These are phyloP conservation scores for Artibeus jamaicensis DNA, from an alignment of 2,797 vertebrate genomes.

Conservation along the genomic window DNA sequence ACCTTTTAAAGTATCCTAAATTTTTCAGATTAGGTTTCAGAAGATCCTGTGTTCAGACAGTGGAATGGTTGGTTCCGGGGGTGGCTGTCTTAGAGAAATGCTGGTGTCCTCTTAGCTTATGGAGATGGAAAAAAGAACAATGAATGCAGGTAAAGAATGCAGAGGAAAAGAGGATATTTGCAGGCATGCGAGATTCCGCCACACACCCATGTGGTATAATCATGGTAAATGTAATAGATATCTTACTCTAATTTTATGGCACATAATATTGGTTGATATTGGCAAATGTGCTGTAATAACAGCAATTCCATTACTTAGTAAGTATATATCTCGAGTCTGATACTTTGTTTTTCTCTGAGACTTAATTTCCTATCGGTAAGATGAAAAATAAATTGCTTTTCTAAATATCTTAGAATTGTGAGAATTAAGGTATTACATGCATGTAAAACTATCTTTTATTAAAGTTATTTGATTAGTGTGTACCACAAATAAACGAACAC, in stretches of 20 bases:
- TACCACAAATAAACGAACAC: neutral
- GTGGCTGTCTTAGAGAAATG: neutral
- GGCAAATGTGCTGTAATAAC: neutral
- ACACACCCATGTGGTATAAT: neutral
- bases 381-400: neutral
- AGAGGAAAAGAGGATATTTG: neutral
- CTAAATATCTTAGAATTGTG: neutral
- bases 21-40: neutral
- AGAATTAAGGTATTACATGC: neutral
- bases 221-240: neutral
- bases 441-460: neutral
- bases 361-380: neutral
- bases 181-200: neutral
- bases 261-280: neutral
- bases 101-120: neutral
- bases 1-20: neutral
- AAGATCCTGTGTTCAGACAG: neutral
- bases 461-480: neutral
- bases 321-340: neutral
- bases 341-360: neutral
- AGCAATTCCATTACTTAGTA: neutral
- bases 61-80: neutral
- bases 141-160: no score
- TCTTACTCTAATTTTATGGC: neutral
- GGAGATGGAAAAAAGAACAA: neutral